These are phyloP conservation scores for Enteromius radiatus DNA, from an alignment of 2,797 vertebrate species.

Conservation along the genomic window DNA sequence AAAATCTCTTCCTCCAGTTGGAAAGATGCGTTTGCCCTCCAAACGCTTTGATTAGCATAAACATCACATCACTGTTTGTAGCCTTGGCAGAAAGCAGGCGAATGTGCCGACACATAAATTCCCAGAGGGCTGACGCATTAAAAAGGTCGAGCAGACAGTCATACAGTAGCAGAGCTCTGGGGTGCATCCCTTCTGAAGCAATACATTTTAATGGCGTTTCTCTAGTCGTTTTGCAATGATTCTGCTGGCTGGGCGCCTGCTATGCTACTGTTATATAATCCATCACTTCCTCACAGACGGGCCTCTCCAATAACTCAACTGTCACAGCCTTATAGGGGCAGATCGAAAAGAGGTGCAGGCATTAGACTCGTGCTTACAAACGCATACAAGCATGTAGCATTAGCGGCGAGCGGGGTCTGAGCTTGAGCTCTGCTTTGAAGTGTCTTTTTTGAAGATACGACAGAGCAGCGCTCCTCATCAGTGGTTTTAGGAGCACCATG, in stretches of 20 bases:
- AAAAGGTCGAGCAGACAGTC: slow-evolving; percentile 44
- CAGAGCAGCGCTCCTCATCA: background rate
- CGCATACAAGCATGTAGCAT: slow-evolving; percentile 56
- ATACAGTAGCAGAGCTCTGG: slow-evolving; percentile 38
- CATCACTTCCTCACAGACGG: slow-evolving; percentile 61
- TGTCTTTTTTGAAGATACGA: slow-evolving; percentile 2
- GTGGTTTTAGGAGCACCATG: background rate
- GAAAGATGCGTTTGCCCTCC: slow-evolving; percentile 24
- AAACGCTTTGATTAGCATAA: slow-evolving; percentile 23
- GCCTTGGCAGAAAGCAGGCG: background rate
- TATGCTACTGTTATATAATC: slow-evolving; percentile 70
- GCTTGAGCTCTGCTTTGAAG: slow-evolving; percentile 10
- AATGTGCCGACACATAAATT: slow-evolving; percentile 29
- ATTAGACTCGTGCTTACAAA: background rate
- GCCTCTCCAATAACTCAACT: slow-evolving; percentile 62
- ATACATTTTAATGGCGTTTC: slow-evolving; percentile 71
- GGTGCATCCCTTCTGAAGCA: slow-evolving; percentile 44
- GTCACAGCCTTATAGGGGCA: slow-evolving; percentile 59
- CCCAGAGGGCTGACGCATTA: slow-evolving; percentile 22
- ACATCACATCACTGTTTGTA: slow-evolving; percentile 14
- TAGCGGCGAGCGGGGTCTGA: background rate
- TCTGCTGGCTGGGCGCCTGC: slow-evolving; percentile 61
- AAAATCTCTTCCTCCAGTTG: background rate
- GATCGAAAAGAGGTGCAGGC: slow-evolving; percentile 4
- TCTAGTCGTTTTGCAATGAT: slow-evolving; percentile 62